These are phyloP conservation scores for Chrysogorgia sp. DNA, from an alignment of 92 coral and sea anemone species.

Conservation along the genomic window DNA sequence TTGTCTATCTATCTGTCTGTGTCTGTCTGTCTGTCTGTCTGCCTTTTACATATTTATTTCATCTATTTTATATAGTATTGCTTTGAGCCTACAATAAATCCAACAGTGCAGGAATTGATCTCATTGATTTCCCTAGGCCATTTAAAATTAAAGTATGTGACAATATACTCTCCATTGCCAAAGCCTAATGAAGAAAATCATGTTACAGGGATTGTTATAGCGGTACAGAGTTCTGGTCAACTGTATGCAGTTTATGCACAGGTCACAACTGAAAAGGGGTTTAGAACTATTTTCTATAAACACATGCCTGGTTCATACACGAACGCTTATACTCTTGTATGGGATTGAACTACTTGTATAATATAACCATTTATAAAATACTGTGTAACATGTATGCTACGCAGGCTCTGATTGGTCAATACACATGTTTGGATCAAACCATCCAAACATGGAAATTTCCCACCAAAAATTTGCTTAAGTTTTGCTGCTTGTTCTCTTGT, in stretches of 20 bases:
- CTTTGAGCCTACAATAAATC: constrained; percentile 17
- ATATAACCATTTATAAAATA: no score
- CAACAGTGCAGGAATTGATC: constrained; percentile 6
- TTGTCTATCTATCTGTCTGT: background rate
- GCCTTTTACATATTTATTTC: background rate
- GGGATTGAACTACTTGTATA: background rate
- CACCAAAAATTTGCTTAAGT: no score
- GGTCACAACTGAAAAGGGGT: constrained; percentile 27
- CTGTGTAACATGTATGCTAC: no score
- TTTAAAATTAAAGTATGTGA: constrained; percentile 14
- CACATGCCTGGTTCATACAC: constrained; percentile 20
- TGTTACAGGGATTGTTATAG: constrained; percentile 31
- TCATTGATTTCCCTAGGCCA: background rate
- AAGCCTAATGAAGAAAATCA: constrained; percentile 8
- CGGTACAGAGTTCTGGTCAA: background rate
- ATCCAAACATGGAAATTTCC: no score
- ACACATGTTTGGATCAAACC: no score
- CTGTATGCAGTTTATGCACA: constrained; percentile 30
- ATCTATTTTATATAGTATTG: constrained; percentile 27
- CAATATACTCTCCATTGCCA: constrained; percentile 25
- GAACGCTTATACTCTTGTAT: constrained; percentile 8
- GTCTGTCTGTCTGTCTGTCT: no score
- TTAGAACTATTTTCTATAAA: constrained; percentile 19
- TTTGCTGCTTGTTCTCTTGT: no score
- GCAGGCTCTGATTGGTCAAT: no score